These are phyloP conservation scores for Pterocles orientalis DNA, from an alignment of 2,113 vertebrate species.

Conservation along the genomic window DNA sequence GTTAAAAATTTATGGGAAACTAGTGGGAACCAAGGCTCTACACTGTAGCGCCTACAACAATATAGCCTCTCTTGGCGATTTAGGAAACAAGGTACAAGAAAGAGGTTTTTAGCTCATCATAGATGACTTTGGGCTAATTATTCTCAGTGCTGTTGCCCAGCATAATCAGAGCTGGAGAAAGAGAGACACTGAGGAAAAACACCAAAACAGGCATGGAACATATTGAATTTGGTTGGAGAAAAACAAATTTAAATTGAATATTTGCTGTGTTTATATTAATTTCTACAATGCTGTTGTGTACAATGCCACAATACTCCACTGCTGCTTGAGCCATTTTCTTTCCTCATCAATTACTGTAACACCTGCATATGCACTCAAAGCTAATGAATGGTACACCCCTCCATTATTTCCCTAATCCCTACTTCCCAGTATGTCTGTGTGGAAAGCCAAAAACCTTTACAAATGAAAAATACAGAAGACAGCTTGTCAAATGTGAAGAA, in stretches of 20 bases:
- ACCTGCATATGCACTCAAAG: not conserved
- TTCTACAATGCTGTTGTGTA: constrained; percentile 8
- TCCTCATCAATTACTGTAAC: not conserved
- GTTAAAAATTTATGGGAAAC: not conserved
- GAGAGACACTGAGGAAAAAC: not conserved
- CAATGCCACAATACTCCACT: not conserved
- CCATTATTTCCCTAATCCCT: not conserved
- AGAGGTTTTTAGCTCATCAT: not conserved
- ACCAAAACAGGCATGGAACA: not conserved
- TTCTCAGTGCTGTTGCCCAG: not conserved
- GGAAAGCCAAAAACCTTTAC: not conserved
- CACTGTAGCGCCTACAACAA: not conserved
- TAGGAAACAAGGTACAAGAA: not conserved
- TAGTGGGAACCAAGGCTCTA: not conserved
- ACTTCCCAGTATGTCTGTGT: not conserved
- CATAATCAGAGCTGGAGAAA: constrained; percentile 1
- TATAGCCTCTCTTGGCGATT: not conserved
- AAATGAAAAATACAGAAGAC: not conserved
- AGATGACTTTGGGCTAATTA: not conserved
- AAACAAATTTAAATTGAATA: not conserved
- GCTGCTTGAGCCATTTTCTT: not conserved
- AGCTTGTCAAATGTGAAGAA: not conserved
- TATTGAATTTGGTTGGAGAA: not conserved
- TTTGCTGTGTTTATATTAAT: not conserved
- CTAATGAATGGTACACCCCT: not conserved